These are phyloP conservation scores for Clarias batrachus DNA, from an alignment of 2,113 vertebrate genomes.

Conservation along the genomic window DNA sequence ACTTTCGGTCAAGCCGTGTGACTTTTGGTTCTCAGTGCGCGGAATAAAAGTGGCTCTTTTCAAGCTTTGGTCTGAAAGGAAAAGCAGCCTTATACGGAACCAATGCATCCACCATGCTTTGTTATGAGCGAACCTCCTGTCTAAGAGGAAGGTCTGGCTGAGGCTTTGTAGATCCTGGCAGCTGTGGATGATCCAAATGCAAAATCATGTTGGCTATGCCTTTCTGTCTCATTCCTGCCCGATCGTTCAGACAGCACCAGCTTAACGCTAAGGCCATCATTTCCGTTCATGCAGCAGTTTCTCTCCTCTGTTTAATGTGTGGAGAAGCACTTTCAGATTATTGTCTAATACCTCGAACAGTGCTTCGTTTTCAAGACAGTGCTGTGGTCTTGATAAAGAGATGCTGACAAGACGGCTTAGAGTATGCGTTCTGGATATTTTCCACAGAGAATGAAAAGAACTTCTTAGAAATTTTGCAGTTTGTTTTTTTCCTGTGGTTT, in stretches of 20 bases:
- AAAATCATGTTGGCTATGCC: conserved; percentile 65
- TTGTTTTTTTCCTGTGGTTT: conserved; percentile 5
- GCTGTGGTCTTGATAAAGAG: conserved; percentile 1
- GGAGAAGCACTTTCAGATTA: conserved; percentile 64
- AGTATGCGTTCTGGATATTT: conserved; percentile 12
- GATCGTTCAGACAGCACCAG: conserved; percentile 53
- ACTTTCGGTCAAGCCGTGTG: background rate
- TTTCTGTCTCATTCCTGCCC: conserved; percentile 56
- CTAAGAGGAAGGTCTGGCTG: conserved; percentile 63
- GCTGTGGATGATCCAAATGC: conserved; percentile 58
- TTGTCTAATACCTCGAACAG: conserved; percentile 26
- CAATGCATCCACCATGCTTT: conserved; percentile 69
- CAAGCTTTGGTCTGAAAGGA: conserved; percentile 62
- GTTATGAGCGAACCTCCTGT: conserved; percentile 62
- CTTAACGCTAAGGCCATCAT: conserved; percentile 38
- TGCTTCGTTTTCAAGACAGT: conserved; percentile 3
- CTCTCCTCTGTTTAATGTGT: conserved; percentile 65
- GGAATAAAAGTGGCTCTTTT: conserved; percentile 10
- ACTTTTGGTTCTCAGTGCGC: background rate
- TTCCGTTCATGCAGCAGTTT: conserved; percentile 61
- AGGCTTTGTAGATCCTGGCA: conserved; percentile 48
- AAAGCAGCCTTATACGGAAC: conserved; percentile 75
- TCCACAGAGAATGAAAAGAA: conserved; percentile 47
- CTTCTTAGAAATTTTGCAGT: conserved; percentile 40
- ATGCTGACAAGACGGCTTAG: background rate